phyloP scores from a whole-genome alignment of 2,113 vertebrate species.

The Mystacornis crossleyi region DNA sequence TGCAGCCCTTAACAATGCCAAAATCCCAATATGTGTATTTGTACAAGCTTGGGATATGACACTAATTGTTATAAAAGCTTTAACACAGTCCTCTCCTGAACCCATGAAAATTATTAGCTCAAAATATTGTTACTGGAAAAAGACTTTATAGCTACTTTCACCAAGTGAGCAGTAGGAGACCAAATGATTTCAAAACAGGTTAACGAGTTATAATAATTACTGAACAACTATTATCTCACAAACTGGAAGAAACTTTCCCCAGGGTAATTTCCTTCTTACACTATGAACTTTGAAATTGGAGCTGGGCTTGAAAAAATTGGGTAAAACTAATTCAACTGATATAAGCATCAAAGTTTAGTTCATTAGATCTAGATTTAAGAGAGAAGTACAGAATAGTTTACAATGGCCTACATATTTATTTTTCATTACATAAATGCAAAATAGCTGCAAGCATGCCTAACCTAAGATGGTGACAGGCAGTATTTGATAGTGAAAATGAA shows the following conservation, averaged over 20 bases:
- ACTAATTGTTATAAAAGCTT: constrained; percentile 24
- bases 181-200: constrained; percentile 26
- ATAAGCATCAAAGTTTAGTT: neutral
- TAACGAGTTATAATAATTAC: neutral
- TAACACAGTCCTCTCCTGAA: neutral
- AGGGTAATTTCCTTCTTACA: neutral
- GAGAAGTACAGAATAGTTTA: neutral
- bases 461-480: neutral
- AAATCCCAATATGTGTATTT: neutral
- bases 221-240: neutral
- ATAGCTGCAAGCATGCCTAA: neutral
- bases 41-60: neutral
- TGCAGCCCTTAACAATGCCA: constrained; percentile 12
- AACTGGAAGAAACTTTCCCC: neutral
- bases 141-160: neutral
- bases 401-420: neutral
- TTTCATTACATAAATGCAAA: neutral
- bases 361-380: neutral
- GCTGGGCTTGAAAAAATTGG: neutral
- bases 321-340: neutral
- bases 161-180: neutral
- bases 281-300: neutral
- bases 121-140: neutral
- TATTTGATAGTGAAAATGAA: neutral
- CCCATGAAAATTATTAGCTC: constrained; percentile 10